phyloP scores from a whole-genome alignment of 1,140 invertebrate species.

The Sogatella furcifera region DNA sequence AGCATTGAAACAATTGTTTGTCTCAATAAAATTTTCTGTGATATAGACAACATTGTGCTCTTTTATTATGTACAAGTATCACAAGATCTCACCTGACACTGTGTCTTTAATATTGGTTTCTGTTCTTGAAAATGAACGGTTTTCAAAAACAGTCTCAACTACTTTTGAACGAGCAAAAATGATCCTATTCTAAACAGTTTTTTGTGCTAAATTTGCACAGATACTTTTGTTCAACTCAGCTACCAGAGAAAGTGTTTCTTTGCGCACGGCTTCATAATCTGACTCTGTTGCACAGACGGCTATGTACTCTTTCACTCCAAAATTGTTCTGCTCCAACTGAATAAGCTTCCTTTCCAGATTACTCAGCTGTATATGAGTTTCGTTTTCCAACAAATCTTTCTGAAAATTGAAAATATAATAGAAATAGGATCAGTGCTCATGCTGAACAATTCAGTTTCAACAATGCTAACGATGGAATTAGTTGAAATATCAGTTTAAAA shows the following conservation, averaged over 20 bases:
- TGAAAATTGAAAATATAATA: slow-evolving; percentile 27
- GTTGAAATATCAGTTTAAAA: too few relatives aligned
- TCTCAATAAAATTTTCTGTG: too few relatives aligned
- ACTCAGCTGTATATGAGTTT: slow-evolving; percentile 50
- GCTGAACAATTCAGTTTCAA: too few relatives aligned
- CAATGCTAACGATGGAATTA: too few relatives aligned
- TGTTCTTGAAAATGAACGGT: too few relatives aligned
- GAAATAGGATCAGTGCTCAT: too few relatives aligned
- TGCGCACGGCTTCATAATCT: slow-evolving; percentile 46
- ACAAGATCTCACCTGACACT: too few relatives aligned
- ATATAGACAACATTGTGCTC: too few relatives aligned
- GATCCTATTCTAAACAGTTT: slow-evolving; percentile 1
- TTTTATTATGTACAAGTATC: too few relatives aligned
- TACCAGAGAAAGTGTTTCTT: slow-evolving; percentile 30
- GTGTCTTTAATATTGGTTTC: too few relatives aligned
- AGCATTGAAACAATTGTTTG: too few relatives aligned
- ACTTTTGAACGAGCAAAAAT: neutral
- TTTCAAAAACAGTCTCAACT: too few relatives aligned
- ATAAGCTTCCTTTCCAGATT: slow-evolving; percentile 52
- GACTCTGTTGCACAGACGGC: slow-evolving; percentile 49
- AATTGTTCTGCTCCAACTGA: slow-evolving; percentile 52
- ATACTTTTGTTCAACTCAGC: slow-evolving; percentile 12
- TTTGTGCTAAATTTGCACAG: neutral
- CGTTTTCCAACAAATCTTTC: slow-evolving; percentile 51
- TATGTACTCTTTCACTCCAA: slow-evolving; percentile 48